Evolutionary conservation across 2,888 invertebrate species (phyloP), one percentile per base, ranked within the genome.

Genomic region (Eledona agricola): DNA sequence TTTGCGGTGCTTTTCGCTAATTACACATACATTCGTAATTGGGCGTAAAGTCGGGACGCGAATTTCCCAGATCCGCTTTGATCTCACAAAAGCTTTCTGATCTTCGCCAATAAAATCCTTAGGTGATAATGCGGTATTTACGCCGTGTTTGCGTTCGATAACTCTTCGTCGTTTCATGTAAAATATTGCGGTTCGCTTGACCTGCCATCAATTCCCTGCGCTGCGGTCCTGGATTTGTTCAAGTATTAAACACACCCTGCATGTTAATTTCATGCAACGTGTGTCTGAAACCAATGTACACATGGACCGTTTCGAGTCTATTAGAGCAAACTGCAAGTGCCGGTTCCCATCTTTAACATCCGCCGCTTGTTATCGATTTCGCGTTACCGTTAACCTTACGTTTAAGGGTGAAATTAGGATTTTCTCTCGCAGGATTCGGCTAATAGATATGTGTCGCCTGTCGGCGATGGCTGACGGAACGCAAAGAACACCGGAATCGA

Each of bases 311-410:
- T 37, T 11, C 31, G 35, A 32, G 43, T 43, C 31, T 28, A 50
- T 50, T 38, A 51, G 31, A 42, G 51, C 26, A 51, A 51, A 43
- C 51, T 23, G 34, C 51, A 51, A 34, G 34, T 34, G 51, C 32
- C 25, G 17, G 42, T 34, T 51, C 51, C 13, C 42, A 26, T 43
- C 34, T 26, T 42, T 43, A 34, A 43, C 19, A 32, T 5, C 34
- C 29, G 9, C 11, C 15, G 6, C 28, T 19, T 42, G 25, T 23
- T 32, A 43, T 43, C 43, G 43, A 43, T 34, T 46, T 34, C 7
- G 38, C 25, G 31, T 49, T 49, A 43, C 42, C 51, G 42, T 51
- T 42, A 51, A 35, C 42, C 51, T 34, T 26, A n/a, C 28, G 17
- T 42, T 34, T 34, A 29, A 16, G 25, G 25, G 16, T 5, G 32